These are phyloP conservation scores for Caenorhabditis angaria DNA, from an alignment of 2,888 invertebrate genomes.

Conservation along the genomic window DNA sequence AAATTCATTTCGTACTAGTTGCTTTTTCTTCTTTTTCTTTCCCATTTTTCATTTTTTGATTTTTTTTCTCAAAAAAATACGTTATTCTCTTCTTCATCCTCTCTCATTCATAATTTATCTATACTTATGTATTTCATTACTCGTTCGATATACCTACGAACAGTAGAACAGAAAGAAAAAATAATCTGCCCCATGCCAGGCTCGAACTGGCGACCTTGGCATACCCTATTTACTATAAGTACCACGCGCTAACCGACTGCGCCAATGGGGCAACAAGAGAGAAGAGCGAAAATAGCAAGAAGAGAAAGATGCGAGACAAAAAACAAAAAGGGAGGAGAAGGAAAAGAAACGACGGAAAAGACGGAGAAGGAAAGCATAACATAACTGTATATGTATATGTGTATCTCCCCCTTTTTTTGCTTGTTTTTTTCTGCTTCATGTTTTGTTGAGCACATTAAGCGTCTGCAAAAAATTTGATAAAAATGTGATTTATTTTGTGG, in stretches of 20 bases:
- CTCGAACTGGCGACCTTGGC: slow-evolving; percentile 57
- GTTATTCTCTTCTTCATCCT: too few relatives aligned
- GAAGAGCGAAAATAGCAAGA: neutral
- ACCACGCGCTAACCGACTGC: slow-evolving; percentile 67
- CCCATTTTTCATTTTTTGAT: neutral
- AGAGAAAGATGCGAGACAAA: neutral
- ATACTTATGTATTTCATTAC: too few relatives aligned
- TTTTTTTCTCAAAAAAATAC: too few relatives aligned
- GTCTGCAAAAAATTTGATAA: too few relatives aligned
- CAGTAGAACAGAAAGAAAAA: neutral
- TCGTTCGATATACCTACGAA: too few relatives aligned
- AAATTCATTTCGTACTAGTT: slow-evolving; percentile 4
- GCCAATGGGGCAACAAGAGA: slow-evolving; percentile 55
- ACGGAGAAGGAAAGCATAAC: too few relatives aligned
- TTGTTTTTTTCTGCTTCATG: too few relatives aligned
- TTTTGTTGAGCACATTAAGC: neutral
- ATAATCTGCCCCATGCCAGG: slow-evolving; percentile 54
- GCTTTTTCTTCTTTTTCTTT: neutral
- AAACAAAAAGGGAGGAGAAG: neutral
- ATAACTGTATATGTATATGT: too few relatives aligned
- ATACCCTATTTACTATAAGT: slow-evolving; percentile 59
- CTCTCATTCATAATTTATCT: too few relatives aligned
- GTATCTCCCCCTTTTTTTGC: too few relatives aligned
- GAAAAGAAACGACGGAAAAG: too few relatives aligned
- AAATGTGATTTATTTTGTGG: neutral